phyloP scores from a whole-genome alignment of 2,113 vertebrate species.

The Corvus cornix region DNA sequence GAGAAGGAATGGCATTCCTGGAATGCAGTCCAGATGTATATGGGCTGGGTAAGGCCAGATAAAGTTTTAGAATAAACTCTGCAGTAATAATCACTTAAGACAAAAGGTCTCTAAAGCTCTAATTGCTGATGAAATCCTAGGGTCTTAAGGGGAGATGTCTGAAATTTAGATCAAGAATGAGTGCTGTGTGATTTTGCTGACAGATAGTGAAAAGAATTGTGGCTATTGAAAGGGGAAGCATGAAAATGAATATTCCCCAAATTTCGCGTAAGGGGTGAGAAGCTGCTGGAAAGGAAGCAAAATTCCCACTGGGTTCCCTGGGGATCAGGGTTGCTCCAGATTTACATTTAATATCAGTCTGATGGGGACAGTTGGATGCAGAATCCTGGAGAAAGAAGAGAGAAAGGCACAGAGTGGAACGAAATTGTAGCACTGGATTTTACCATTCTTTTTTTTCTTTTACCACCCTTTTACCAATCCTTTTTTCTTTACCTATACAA shows the following conservation, averaged over 20 bases:
- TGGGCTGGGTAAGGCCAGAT: slow-evolving; percentile 51
- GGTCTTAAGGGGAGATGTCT: neutral
- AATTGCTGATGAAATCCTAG: slow-evolving; percentile 49
- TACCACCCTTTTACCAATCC: no score
- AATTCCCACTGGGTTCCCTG: neutral
- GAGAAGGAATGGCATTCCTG: slow-evolving; percentile 58
- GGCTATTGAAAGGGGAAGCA: neutral
- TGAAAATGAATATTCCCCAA: slow-evolving; percentile 11
- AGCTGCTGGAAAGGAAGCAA: neutral
- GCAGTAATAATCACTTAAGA: slow-evolving; percentile 64
- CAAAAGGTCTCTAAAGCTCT: slow-evolving; percentile 57
- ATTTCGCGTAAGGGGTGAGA: neutral
- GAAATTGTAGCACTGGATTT: neutral
- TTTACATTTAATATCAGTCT: neutral
- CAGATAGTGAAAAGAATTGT: neutral
- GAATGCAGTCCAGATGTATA: slow-evolving; percentile 68
- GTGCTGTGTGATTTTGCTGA: slow-evolving; percentile 22
- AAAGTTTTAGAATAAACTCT: slow-evolving; percentile 62
- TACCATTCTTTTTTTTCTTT: neutral
- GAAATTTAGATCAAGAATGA: slow-evolving; percentile 23
- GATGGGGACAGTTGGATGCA: neutral
- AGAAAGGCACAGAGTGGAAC: neutral
- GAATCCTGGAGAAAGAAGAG: neutral
- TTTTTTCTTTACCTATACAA: neutral
- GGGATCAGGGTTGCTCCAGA: neutral